A percentile compares a stretch with the other conserved stretches of the same genome.
These are phyloP conservation scores for Neomonachus schauinslandi DNA, from an alignment of 2,113 vertebrate species.

Conservation along the genomic window DNA sequence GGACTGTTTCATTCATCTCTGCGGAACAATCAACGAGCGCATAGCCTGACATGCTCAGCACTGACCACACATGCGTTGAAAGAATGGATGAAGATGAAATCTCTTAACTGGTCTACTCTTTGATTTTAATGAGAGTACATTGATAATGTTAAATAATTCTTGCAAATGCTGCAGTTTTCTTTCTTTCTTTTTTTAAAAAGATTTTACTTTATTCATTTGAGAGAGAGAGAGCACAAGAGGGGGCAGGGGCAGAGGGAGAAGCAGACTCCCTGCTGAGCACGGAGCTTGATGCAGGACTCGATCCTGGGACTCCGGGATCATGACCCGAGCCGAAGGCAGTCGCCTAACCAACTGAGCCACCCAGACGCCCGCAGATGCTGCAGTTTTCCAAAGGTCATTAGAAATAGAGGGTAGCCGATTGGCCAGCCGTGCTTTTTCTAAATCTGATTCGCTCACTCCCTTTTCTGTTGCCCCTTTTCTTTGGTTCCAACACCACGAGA, in stretches of 20 bases:
- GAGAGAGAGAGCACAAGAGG: no score
- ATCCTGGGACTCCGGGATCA: no score
- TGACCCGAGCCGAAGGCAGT: no score
- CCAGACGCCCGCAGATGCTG: no score
- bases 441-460: not conserved
- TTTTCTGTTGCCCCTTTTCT: not conserved
- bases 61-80: not conserved
- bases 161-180: no score
- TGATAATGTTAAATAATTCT: not conserved
- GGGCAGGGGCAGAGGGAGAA: no score
- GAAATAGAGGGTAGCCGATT: not conserved
- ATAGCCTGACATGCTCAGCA: not conserved
- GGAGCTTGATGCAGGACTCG: no score
- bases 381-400: slow-evolving; percentile 21
- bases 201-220: no score
- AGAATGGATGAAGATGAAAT: not conserved
- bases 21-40: not conserved
- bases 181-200: no score
- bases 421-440: slow-evolving; percentile 28
- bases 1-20: not conserved
- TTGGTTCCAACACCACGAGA: not conserved
- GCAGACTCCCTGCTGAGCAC: no score
- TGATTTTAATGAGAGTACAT: not conserved
- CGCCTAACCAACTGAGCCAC: no score
- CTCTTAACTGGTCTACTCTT: not conserved